These are phyloP conservation scores for Marmota flaviventris DNA, from an alignment of 2,113 vertebrate genomes.

Conservation along the genomic window DNA sequence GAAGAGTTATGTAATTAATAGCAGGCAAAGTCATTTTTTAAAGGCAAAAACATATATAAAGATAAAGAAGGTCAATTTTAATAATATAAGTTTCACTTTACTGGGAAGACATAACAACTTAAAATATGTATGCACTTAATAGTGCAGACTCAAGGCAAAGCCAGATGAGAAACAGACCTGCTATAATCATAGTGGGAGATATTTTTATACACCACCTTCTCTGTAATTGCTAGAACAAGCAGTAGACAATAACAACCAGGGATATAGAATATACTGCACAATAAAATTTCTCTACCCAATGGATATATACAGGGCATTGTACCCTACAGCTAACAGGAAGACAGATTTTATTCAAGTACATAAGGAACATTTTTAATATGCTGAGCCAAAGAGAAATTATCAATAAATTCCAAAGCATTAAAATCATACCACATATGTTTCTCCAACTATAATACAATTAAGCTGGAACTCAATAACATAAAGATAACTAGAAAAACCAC, in stretches of 20 bases:
- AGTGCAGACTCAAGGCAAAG: constrained; percentile 22
- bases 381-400: constrained; percentile 8
- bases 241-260: constrained; percentile 36
- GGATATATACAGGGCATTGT: background rate
- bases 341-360: background rate
- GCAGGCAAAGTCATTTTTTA: background rate
- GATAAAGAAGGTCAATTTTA: constrained; percentile 32
- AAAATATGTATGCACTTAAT: constrained; percentile 52
- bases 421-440: background rate
- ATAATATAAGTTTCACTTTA: constrained; percentile 51
- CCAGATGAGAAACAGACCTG: background rate
- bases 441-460: constrained; percentile 24
- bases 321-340: background rate
- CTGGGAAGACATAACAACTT: constrained; percentile 52
- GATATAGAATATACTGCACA: background rate
- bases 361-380: constrained; percentile 4
- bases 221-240: constrained; percentile 52
- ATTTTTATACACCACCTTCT: constrained; percentile 60
- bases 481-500: constrained; percentile 45
- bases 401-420: constrained; percentile 39
- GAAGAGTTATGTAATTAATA: background rate
- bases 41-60: constrained; percentile 33
- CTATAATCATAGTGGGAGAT: constrained; percentile 41
- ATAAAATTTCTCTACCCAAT: background rate
- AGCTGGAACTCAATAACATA: background rate